A percentile compares a stretch with the other conserved stretches of the same genome.
Evolutionary conservation across 2,797 vertebrate species (phyloP).

Genomic region (Hoplostethus atlanticus): DNA sequence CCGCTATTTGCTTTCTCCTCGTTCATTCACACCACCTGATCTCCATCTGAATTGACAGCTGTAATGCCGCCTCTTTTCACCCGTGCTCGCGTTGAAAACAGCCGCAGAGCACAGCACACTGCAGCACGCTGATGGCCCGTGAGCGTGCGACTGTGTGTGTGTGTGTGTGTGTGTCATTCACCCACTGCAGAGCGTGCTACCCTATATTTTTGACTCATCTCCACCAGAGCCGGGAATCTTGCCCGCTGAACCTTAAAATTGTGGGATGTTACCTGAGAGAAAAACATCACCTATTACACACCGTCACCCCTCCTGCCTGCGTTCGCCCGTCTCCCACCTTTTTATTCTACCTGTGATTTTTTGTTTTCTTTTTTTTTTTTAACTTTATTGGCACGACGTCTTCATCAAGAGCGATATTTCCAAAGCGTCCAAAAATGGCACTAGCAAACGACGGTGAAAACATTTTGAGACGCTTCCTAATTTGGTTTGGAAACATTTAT

Average conservation of each 20-base stretch:
- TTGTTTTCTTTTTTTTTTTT: conserved; percentile 37
- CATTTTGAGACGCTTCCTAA: conserved; percentile 25
- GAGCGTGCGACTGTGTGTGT: conserved; percentile 16
- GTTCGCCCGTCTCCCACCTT: conserved; percentile 55
- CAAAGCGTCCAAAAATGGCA: no score
- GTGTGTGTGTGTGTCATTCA: conserved; percentile 56
- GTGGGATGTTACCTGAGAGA: conserved; percentile 78
- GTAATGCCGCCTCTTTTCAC: conserved; percentile 90
- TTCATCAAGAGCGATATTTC: no score
- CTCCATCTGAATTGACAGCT: conserved; percentile 90
- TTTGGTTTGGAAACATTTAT: conserved; percentile 25
- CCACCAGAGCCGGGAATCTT: conserved; percentile 74
- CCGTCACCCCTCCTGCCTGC: conserved; percentile 61
- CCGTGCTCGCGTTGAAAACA: conserved; percentile 88
- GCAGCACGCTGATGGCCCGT: conserved; percentile 48
- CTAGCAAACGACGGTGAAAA: conserved; percentile 18
- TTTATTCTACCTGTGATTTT: conserved; percentile 61
- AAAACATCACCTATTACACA: conserved; percentile 72
- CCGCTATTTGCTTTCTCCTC: conserved; percentile 84
- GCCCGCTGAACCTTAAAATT: conserved; percentile 81
- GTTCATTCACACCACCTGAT: conserved; percentile 91
- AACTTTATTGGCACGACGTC: no score
- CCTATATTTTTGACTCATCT: conserved; percentile 79
- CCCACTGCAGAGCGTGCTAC: conserved; percentile 57
- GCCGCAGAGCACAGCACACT: conserved; percentile 64